Base-by-base conservation (phyloP, 2,888 invertebrate genomes). In the Steinernema carpocapsae region DNA sequence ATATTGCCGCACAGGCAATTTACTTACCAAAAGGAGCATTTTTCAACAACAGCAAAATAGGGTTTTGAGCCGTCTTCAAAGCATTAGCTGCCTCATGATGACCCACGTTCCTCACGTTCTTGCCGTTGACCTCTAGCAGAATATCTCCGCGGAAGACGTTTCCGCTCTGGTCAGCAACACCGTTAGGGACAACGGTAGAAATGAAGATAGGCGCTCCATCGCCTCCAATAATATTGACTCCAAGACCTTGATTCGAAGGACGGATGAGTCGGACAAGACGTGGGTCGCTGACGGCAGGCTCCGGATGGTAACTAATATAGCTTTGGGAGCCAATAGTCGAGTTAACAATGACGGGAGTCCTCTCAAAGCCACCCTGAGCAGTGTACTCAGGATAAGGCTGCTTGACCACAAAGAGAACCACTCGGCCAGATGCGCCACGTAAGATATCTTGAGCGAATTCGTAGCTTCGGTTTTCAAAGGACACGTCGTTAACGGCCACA, bases 71-170 rank as follows among this genome's bases (percentile, higher is more conserved):
- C 32, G 64, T 32, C 64, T 64, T 64, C 2, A 64, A 32, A 4
- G 64, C 64, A 12, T 64, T 26, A 3, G 64, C 64, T 1, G 64
- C 64, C 32, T 64, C 64, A 29, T 64, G 29, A 19, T 64, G 64
- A 4, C 64, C 64, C 17, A 32, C 64, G 56, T 84, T 84, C 75
- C 89, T 89, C 19, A 90, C 86, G 26, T 79, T 77, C 37, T 80
- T 70, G 32, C 85, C 87, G 76, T 86, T 87, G 78, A 90, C 89
- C 85, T 89, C 94, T 80, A 96, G 92, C 85, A 97, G 95, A 79
- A 96, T 96, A 90, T 97, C 97, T 1, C 97, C 97, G 32, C 97
- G 95, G 89, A 94, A 96, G 77, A 97, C 91, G 89, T 96, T 82
- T 19, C 84, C 84, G n/a, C 82, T 84, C 70, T 82, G 80, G 42